Evolutionary conservation across 2,888 invertebrate genomes (phyloP).

Genomic region (Tetragonula carbonaria): DNA sequence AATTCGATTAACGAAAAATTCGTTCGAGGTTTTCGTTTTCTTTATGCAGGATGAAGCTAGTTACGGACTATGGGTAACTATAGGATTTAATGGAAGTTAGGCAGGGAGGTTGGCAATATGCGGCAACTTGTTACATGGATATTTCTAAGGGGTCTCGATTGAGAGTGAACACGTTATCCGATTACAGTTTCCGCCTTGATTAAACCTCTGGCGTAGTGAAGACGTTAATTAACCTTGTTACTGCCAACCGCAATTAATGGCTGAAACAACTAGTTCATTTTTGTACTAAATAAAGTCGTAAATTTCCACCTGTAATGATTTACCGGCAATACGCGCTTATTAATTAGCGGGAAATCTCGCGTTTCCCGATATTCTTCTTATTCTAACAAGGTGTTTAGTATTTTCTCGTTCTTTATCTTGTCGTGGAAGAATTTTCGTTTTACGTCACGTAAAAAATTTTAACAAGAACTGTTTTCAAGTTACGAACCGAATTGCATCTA

Average conservation of each 20-base stretch:
- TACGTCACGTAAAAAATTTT: no score
- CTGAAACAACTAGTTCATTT: conserved; percentile 22
- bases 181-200: conserved; percentile 53
- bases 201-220: conserved; percentile 42
- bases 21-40: not conserved
- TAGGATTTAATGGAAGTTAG: conserved; percentile 1
- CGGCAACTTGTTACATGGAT: conserved; percentile 16
- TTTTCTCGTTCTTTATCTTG: not conserved
- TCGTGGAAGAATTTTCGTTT: not conserved
- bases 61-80: not conserved
- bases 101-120: not conserved
- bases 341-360: not conserved
- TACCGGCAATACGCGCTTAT: not conserved
- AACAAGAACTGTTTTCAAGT: no score
- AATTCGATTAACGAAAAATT: no score
- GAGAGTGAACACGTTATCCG: conserved; percentile 44
- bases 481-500: not conserved
- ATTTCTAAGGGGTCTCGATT: conserved; percentile 33
- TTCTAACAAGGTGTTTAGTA: not conserved
- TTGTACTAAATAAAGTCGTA: conserved; percentile 28
- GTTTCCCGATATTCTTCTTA: not conserved
- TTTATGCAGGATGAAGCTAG: no score
- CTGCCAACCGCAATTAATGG: conserved; percentile 45
- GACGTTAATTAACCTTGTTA: conserved; percentile 65
- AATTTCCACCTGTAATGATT: conserved; percentile 27